Evolutionary conservation across 2,888 invertebrate species (phyloP), one percentile per base, ranked within the genome.

Genomic region (Monoplex corrugatus): DNA sequence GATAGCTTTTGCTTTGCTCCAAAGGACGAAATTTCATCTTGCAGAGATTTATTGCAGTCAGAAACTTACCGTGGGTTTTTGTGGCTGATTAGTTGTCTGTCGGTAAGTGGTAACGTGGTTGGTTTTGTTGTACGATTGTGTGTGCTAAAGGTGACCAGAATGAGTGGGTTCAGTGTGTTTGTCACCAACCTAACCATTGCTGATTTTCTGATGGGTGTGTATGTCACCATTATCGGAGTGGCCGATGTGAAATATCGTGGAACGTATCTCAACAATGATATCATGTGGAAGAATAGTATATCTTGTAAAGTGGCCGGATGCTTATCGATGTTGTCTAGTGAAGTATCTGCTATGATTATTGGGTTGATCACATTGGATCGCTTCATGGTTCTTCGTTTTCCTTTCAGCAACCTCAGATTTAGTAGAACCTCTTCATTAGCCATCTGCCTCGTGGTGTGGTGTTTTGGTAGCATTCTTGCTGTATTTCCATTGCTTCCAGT

Each of bases 281-380:
- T 43, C 6, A 23, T 32, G 10, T 80, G 78, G 78, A 80, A 40
- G 32, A 40, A 80, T 43, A 80, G 78, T 23, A 10, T 40, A 0
- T 43, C 78, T 32, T 80, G 78, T 80, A 80, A 80, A 28, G 19
- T 32, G 3, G 78, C 78, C 43, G 78, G 78, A 43, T 80, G 40
- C 32, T 28, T 80, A 23, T 80, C 78, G 1, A 23, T 80, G 23
- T 23, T 80, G 28, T 80, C 78, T 23, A 0, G 97, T 89, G 97
- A 97, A 94, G 97, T 97, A 2, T 97, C 97, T 0, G 97, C 97
- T 1, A 94, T 97, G 90, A 96, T 97, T 86, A 95, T 97, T 23
- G 96, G 97, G 0, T 92, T 97, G 90, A 97, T 97, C 87, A 97
- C 97, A 0, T 96, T 97, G 96, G 97, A 97, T 94, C 96, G 97